Percentiles rank a stretch among this genome's conserved stretches.
These are phyloP conservation scores for Emydura subglobosa DNA, from an alignment of 2,113 vertebrate species.

Conservation along the genomic window DNA sequence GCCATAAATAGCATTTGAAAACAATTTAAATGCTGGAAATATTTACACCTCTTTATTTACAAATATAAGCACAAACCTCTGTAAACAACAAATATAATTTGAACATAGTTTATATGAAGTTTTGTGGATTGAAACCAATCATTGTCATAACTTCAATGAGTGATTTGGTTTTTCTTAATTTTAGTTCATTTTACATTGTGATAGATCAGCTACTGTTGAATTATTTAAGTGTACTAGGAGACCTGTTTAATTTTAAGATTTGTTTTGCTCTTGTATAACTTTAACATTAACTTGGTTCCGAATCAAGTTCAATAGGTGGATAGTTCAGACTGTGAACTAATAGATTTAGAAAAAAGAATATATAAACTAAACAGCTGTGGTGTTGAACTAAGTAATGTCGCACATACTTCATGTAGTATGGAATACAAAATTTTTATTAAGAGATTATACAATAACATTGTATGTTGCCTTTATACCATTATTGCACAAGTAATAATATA, in stretches of 20 bases:
- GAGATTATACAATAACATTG: constrained; percentile 30
- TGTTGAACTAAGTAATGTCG: neutral
- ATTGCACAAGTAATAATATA: constrained; percentile 41
- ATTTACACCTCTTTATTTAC: constrained; percentile 60
- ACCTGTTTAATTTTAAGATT: neutral
- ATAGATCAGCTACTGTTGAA: constrained; percentile 18
- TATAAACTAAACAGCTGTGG: neutral
- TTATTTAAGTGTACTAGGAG: constrained; percentile 10
- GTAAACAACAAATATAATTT: constrained; percentile 46
- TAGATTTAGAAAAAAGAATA: constrained; percentile 3
- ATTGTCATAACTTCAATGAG: constrained; percentile 26
- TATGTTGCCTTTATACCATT: constrained; percentile 10
- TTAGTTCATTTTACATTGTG: constrained; percentile 6
- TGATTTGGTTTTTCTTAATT: constrained; percentile 60
- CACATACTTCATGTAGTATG: neutral
- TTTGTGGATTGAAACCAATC: constrained; percentile 34
- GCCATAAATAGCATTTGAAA: constrained; percentile 61
- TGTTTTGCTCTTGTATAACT: neutral
- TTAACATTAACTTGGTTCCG: constrained; percentile 1
- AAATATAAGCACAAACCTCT: constrained; percentile 48
- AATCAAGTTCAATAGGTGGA: constrained; percentile 1
- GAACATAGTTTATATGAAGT: constrained; percentile 28
- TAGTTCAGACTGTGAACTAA: constrained; percentile 27
- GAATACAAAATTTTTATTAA: constrained; percentile 39
- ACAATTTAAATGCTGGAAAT: constrained; percentile 70